A percentile compares a stretch with the other conserved stretches of the same genome.
phyloP scores from a whole-genome alignment of 2,888 invertebrate species.

The Kuschelorhynchus macadamiae region DNA sequence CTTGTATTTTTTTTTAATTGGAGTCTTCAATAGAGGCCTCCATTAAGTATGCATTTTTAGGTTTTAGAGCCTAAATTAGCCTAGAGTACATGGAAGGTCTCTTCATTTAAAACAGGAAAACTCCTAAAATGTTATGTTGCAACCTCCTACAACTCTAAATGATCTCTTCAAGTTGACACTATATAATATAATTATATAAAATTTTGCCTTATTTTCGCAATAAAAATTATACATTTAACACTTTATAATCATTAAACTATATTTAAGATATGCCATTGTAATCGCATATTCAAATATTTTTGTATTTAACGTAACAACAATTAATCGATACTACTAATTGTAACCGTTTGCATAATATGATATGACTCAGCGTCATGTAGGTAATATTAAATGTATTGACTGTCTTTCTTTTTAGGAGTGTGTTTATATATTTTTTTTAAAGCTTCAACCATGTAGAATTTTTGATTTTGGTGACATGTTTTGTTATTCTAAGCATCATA shows the following conservation, averaged over 20 bases:
- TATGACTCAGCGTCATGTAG: constrained; percentile 33
- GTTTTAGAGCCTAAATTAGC: too few species aligned
- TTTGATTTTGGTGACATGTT: too few species aligned
- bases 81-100: too few species aligned
- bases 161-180: constrained; percentile 28
- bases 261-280: constrained; percentile 46
- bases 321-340: constrained; percentile 41
- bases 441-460: background rate
- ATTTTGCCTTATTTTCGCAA: constrained; percentile 9
- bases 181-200: too few species aligned
- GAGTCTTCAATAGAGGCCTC: too few species aligned
- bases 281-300: constrained; percentile 49
- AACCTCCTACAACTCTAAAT: background rate
- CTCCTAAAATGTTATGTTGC: too few species aligned
- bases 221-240: constrained; percentile 21
- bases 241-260: constrained; percentile 29
- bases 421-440: constrained; percentile 9
- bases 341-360: constrained; percentile 31
- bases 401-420: constrained; percentile 8
- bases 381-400: constrained; percentile 19
- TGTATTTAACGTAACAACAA: constrained; percentile 48
- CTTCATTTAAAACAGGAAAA: too few species aligned
- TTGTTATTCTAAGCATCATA: too few species aligned
- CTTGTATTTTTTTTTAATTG: too few species aligned
- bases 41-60: too few species aligned